Conservation (phyloP, 2,888 invertebrate genomes). For the Perdita meconis region DNA sequence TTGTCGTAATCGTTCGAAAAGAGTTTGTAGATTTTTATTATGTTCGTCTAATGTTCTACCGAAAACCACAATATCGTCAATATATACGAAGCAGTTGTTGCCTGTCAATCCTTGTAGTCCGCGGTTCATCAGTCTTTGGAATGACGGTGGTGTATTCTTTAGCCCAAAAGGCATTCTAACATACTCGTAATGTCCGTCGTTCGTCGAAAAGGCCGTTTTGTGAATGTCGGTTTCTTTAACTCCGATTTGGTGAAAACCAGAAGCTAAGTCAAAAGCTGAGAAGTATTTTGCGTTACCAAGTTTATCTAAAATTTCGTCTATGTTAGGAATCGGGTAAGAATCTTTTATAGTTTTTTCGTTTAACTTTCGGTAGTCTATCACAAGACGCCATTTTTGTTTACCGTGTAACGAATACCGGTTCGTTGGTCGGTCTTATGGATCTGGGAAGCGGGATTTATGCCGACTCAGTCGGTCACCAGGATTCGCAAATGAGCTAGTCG, state of each 20-base stretch:
- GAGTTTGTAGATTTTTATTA: not conserved
- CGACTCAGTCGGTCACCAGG: no score
- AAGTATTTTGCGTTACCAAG: slow-evolving; percentile 5
- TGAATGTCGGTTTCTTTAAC: not conserved
- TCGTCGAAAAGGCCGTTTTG: not conserved
- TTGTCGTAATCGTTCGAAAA: slow-evolving; percentile 17
- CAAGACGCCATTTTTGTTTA: slow-evolving; percentile 16
- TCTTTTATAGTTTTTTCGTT: slow-evolving; percentile 9
- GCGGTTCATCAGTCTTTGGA: slow-evolving; percentile 31
- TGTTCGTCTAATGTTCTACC: slow-evolving; percentile 21
- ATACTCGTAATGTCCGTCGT: not conserved
- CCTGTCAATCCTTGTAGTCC: slow-evolving; percentile 11
- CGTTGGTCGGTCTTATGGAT: no score
- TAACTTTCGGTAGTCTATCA: slow-evolving; percentile 8
- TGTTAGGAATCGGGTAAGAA: slow-evolving; percentile 6
- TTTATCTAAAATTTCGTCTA: slow-evolving; percentile 14
- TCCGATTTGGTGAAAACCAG: slow-evolving; percentile 4
- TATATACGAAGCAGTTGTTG: slow-evolving; percentile 16
- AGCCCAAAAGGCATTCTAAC: slow-evolving; percentile 5
- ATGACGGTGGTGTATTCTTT: slow-evolving; percentile 12
- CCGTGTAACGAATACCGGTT: no score
- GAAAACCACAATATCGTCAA: slow-evolving; percentile 24
- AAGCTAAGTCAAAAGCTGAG: not conserved
- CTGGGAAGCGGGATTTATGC: no score
- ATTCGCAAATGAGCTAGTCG: no score